Evolutionary conservation across 2,113 vertebrate species (phyloP).

Genomic region (Vulpes ferrilata): DNA sequence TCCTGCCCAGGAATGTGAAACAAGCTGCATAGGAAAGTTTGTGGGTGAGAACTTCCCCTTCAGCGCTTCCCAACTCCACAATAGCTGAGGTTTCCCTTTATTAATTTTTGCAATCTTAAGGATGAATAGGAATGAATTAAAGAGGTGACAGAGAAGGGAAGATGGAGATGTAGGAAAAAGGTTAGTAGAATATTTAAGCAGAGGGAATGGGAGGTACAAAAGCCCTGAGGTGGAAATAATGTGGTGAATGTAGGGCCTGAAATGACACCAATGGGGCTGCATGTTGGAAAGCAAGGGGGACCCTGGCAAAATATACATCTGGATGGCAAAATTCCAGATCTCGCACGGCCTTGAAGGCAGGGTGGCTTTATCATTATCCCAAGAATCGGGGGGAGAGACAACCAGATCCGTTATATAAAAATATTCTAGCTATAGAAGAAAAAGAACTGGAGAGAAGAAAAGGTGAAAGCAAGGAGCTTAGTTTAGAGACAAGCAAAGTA

Average conservation of each 20-base stretch:
- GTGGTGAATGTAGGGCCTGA: background rate
- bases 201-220: background rate
- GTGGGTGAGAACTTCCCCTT: background rate
- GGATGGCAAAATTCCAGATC: background rate
- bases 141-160: background rate
- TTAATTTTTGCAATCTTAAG: background rate
- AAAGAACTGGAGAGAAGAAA: background rate
- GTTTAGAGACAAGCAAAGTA: background rate
- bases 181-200: background rate
- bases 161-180: background rate
- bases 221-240: background rate
- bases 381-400: background rate
- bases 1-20: background rate
- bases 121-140: background rate
- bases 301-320: background rate
- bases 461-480: background rate
- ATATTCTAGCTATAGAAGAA: background rate
- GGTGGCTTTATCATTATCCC: background rate
- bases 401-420: background rate
- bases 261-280: background rate
- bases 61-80: background rate
- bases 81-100: background rate
- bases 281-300: background rate
- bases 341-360: background rate
- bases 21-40: background rate